Evolutionary conservation across 2,113 vertebrate genomes (phyloP).

Genomic region (Setophaga coronata): DNA sequence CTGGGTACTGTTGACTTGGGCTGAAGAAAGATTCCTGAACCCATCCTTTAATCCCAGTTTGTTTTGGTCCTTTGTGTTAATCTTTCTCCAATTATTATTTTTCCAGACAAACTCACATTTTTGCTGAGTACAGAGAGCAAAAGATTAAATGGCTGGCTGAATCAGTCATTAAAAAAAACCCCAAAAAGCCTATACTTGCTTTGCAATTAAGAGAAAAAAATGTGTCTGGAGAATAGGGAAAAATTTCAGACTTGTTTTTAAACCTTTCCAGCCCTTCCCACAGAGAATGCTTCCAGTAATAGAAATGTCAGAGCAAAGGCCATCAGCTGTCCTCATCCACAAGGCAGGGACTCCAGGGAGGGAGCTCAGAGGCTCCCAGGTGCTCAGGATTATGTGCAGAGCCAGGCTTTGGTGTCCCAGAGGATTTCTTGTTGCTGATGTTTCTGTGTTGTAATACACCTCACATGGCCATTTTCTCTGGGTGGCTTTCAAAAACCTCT

Average conservation of each 20-base stretch:
- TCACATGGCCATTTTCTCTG: background rate
- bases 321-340: background rate
- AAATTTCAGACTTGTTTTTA: background rate
- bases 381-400: background rate
- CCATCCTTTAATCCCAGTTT: background rate
- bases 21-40: background rate
- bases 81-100: constrained; percentile 4
- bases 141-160: background rate
- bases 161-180: background rate
- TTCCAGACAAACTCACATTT: background rate
- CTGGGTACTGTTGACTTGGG: background rate
- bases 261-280: background rate
- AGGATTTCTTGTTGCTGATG: background rate
- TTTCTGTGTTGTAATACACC: background rate
- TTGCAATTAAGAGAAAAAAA: background rate
- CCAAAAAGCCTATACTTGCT: background rate
- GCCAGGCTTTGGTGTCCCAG: background rate
- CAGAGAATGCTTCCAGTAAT: background rate
- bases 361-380: background rate
- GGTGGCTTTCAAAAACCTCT: background rate
- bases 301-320: background rate
- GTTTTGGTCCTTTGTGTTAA: background rate
- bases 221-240: background rate
- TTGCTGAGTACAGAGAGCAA: background rate
- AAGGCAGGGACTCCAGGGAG: background rate